phyloP scores from a whole-genome alignment of 2,888 invertebrate species.

The Callimorpha dominula region DNA sequence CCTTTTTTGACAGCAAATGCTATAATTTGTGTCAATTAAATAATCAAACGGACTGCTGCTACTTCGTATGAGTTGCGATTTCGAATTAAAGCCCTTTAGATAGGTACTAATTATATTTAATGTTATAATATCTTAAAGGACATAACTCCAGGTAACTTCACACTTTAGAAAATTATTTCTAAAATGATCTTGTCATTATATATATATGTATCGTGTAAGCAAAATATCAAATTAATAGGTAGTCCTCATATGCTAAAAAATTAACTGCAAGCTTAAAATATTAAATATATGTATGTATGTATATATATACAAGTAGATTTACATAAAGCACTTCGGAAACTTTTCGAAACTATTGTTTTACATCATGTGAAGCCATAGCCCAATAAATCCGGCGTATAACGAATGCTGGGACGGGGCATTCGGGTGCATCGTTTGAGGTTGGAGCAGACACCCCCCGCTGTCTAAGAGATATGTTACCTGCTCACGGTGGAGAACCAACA shows the following conservation, averaged over 20 bases:
- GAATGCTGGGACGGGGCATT: slow-evolving; percentile 49
- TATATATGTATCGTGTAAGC: no score
- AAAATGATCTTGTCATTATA: no score
- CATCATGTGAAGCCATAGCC: slow-evolving; percentile 33
- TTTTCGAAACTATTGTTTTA: slow-evolving; percentile 40
- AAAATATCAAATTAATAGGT: no score
- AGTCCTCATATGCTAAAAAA: no score
- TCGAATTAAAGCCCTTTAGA: neutral
- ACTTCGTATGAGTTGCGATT: neutral
- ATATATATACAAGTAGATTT: no score
- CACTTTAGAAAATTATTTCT: no score
- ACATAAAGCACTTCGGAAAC: neutral
- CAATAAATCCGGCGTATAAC: slow-evolving; percentile 52
- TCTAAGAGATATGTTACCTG: slow-evolving; percentile 79
- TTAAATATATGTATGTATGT: no score
- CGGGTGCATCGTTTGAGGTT: slow-evolving; percentile 64
- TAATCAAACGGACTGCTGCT: slow-evolving; percentile 9
- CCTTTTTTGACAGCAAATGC: neutral
- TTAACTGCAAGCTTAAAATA: no score
- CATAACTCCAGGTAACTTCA: no score
- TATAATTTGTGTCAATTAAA: slow-evolving; percentile 18
- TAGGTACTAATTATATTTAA: no score
- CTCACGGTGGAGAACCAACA: slow-evolving; percentile 76
- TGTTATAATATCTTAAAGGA: no score
- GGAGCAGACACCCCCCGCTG: slow-evolving; percentile 80